Evolutionary conservation across 1,140 invertebrate genomes (phyloP).

Genomic region (Sinella curviseta): DNA sequence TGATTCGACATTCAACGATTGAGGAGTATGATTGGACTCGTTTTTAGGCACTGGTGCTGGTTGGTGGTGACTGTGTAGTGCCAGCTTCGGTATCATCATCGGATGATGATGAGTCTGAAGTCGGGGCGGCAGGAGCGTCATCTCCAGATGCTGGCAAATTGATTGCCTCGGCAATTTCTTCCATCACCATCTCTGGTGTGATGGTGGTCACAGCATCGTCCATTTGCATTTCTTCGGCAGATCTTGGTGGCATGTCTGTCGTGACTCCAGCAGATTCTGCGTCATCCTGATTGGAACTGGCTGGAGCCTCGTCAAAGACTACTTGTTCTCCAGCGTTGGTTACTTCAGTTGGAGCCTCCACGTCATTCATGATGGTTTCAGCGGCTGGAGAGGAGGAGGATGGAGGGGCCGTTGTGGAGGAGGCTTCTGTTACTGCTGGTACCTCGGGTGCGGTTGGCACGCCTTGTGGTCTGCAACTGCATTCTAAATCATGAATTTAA

Average conservation of each 20-base stretch:
- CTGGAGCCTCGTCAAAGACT: conserved; percentile 8
- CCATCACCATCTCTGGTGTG: not conserved
- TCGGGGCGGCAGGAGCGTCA: not conserved
- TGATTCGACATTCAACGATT: not conserved
- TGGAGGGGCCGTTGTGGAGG: not conserved
- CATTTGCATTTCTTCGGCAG: not conserved
- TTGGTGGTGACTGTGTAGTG: not conserved
- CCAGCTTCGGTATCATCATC: not conserved
- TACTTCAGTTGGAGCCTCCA: not conserved
- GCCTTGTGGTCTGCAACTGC: conserved; percentile 5
- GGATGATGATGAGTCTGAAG: not conserved
- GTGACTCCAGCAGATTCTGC: not conserved
- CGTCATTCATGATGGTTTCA: not conserved
- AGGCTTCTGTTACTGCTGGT: not conserved
- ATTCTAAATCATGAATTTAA: conserved; percentile 7
- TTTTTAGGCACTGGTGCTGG: no score
- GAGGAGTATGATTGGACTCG: not conserved
- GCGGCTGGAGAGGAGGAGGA: not conserved
- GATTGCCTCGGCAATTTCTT: not conserved
- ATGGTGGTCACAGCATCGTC: conserved; percentile 3
- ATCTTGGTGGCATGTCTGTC: not conserved
- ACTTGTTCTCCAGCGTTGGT: not conserved
- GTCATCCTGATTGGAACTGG: not conserved
- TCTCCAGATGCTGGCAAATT: not conserved
- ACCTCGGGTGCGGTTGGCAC: not conserved